Evolutionary conservation across 1,140 invertebrate species (phyloP).

Genomic region (Drosophila mojavensis): DNA sequence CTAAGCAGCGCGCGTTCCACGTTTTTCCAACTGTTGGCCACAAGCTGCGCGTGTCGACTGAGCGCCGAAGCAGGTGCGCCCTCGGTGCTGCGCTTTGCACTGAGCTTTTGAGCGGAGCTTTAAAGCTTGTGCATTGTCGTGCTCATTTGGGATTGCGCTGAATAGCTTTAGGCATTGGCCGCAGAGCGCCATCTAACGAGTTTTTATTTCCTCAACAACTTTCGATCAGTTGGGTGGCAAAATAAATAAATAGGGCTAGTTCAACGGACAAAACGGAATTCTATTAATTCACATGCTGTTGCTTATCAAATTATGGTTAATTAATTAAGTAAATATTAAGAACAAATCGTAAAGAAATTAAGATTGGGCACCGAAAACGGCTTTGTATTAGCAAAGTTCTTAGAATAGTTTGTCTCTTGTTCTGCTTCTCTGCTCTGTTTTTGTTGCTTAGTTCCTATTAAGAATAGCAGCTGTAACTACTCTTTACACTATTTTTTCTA

Average conservation of each 20-base stretch:
- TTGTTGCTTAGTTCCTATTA: too few species aligned
- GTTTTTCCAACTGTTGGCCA: conserved; percentile 51
- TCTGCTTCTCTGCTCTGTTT: too few species aligned
- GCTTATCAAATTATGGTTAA: too few species aligned
- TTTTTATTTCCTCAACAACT: not conserved
- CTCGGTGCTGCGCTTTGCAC: conserved; percentile 13
- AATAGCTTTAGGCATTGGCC: not conserved
- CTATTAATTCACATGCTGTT: too few species aligned
- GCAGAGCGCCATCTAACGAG: conserved; percentile 25
- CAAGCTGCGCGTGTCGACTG: conserved; percentile 71
- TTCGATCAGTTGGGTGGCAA: conserved; percentile 8
- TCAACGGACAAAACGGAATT: too few species aligned
- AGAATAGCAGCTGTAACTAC: too few species aligned
- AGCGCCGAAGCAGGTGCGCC: conserved; percentile 32
- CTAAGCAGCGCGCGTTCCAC: conserved; percentile 52
- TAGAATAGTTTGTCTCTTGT: too few species aligned
- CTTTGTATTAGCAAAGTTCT: too few species aligned
- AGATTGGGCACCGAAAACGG: too few species aligned
- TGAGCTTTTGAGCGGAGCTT: conserved; percentile 26
- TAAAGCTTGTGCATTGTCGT: conserved; percentile 5
- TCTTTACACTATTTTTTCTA: too few species aligned
- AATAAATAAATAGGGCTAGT: not conserved
- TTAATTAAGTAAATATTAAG: too few species aligned
- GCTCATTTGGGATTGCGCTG: not conserved
- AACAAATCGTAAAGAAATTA: too few species aligned